These are phyloP conservation scores for Caenorhabditis sp. DNA, from an alignment of 2,888 invertebrate species.

Conservation along the genomic window DNA sequence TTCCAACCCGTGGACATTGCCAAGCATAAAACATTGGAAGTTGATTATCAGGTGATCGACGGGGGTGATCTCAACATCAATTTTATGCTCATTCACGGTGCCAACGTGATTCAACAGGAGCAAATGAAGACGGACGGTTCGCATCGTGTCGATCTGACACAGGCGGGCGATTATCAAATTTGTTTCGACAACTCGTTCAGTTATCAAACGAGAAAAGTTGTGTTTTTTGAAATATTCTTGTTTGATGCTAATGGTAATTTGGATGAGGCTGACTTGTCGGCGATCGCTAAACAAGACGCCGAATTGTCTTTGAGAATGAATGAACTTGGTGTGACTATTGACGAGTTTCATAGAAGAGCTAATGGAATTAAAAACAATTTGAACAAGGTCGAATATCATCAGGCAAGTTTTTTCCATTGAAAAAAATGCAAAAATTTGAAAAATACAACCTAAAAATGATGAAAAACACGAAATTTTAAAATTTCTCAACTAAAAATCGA, in stretches of 20 bases:
- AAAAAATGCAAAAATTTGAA: no score
- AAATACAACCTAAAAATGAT: no score
- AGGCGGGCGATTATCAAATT: constrained; percentile 81
- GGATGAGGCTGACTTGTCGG: constrained; percentile 56
- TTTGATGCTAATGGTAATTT: constrained; percentile 64
- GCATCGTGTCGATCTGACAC: constrained; percentile 67
- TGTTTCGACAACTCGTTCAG: constrained; percentile 89
- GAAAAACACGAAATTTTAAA: not conserved
- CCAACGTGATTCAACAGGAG: constrained; percentile 69
- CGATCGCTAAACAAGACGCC: constrained; percentile 45
- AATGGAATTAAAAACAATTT: constrained; percentile 60
- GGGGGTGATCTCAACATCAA: constrained; percentile 85
- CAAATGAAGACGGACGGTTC: constrained; percentile 71
- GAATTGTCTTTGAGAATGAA: constrained; percentile 46
- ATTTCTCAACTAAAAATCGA: not conserved
- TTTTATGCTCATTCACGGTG: constrained; percentile 78
- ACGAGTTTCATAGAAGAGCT: constrained; percentile 54
- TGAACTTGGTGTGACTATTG: constrained; percentile 61
- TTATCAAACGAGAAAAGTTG: constrained; percentile 81
- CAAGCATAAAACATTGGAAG: constrained; percentile 63
- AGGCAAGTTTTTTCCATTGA: no score
- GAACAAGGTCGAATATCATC: constrained; percentile 60
- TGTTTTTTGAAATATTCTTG: constrained; percentile 64
- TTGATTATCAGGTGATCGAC: constrained; percentile 84
- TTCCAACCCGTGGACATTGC: constrained; percentile 63